These are phyloP conservation scores for Drosophila anceps DNA, from an alignment of 2,888 invertebrate genomes.

Conservation along the genomic window DNA sequence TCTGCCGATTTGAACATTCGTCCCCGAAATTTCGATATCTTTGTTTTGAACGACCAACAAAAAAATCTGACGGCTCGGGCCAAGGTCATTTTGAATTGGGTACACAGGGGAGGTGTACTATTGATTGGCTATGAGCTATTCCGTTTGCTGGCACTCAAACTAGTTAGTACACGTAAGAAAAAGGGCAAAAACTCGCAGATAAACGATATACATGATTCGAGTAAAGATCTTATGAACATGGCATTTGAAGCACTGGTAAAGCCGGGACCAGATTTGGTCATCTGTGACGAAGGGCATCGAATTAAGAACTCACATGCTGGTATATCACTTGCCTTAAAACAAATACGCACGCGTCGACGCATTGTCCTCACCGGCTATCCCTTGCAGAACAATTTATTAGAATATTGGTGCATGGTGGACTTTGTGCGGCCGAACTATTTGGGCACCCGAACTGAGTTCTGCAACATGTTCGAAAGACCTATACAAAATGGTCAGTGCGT, in stretches of 20 bases:
- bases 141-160: constrained; percentile 93
- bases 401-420: constrained; percentile 99
- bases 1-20: constrained; percentile 89
- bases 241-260: constrained; percentile 94
- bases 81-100: constrained; percentile 95
- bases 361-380: constrained; percentile 99
- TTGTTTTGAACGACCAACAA: constrained; percentile 96
- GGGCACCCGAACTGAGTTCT: constrained; percentile 98
- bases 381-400: constrained; percentile 97
- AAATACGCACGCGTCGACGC: constrained; percentile 96
- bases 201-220: constrained; percentile 86
- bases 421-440: constrained; percentile 98
- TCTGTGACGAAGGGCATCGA: constrained; percentile 98
- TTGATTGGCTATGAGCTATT: constrained; percentile 99
- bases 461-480: constrained; percentile 99
- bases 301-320: constrained; percentile 99
- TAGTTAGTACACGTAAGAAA: constrained; percentile 87
- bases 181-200: constrained; percentile 81
- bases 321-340: constrained; percentile 97
- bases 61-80: constrained; percentile 95
- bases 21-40: constrained; percentile 93
- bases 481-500: constrained; percentile 99
- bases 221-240: constrained; percentile 92
- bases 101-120: constrained; percentile 94
- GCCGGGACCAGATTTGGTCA: constrained; percentile 97